phyloP scores from a whole-genome alignment of 2,888 invertebrate genomes.

The Drosophila kuntzei region DNA sequence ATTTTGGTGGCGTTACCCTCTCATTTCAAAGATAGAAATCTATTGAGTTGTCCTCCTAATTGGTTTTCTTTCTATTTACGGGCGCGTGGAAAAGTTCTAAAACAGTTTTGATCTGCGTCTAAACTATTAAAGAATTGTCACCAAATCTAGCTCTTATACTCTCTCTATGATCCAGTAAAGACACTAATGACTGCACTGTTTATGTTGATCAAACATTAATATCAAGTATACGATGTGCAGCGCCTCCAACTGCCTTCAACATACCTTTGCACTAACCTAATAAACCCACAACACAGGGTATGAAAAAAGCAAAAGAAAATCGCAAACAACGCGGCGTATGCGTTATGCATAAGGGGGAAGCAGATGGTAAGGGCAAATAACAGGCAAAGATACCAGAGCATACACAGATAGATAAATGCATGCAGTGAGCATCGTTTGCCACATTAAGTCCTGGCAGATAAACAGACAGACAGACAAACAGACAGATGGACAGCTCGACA shows the following conservation, averaged over 20 bases:
- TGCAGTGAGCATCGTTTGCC: constrained; percentile 47
- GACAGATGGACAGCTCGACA: background rate
- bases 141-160: too few relatives aligned
- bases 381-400: constrained; percentile 46
- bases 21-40: too few relatives aligned
- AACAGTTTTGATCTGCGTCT: too few relatives aligned
- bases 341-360: constrained; percentile 60
- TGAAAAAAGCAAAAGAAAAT: constrained; percentile 16
- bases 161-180: too few relatives aligned
- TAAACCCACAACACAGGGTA: background rate
- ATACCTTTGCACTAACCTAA: background rate
- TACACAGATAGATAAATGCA: constrained; percentile 51
- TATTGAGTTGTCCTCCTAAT: too few relatives aligned
- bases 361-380: constrained; percentile 22
- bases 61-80: too few relatives aligned
- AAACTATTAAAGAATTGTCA: too few relatives aligned
- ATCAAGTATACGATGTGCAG: too few relatives aligned
- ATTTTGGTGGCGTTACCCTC: too few relatives aligned
- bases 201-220: too few relatives aligned
- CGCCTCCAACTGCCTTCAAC: background rate
- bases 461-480: constrained; percentile 18
- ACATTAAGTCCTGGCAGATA: constrained; percentile 52
- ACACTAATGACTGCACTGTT: too few relatives aligned
- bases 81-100: too few relatives aligned
- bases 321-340: constrained; percentile 55